A percentile compares a stretch with the other conserved stretches of the same genome.
These are phyloP conservation scores for Amia ocellicauda DNA, from an alignment of 2,113 vertebrate genomes.

Conservation along the genomic window DNA sequence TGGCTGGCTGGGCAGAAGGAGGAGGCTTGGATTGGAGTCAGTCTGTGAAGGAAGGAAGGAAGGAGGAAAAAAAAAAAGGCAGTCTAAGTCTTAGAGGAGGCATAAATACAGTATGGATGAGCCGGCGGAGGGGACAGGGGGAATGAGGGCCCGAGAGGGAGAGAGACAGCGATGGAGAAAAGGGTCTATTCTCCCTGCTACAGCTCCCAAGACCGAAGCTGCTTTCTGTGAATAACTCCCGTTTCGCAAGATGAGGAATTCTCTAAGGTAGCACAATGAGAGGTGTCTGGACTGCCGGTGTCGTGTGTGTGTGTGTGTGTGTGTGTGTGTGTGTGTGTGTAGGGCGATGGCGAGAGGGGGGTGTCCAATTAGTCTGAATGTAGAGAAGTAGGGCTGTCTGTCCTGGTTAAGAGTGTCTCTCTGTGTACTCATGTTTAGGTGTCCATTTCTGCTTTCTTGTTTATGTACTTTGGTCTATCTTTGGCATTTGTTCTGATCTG, in stretches of 20 bases:
- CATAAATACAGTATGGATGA: conserved; percentile 39
- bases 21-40: conserved; percentile 12
- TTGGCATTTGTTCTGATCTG: too few species aligned
- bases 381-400: too few species aligned
- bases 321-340: conserved; percentile 13
- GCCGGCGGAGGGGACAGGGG: conserved; percentile 35
- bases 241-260: neutral
- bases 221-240: too few species aligned
- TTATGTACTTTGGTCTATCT: too few species aligned
- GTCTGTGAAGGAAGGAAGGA: conserved; percentile 2
- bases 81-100: conserved; percentile 40
- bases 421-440: too few species aligned
- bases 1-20: neutral
- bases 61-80: conserved; percentile 19
- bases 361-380: too few species aligned
- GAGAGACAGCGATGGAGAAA: conserved; percentile 20
- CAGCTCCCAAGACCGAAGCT: neutral
- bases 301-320: neutral
- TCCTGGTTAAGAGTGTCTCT: too few species aligned
- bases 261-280: neutral
- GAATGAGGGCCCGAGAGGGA: conserved; percentile 50
- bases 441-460: too few species aligned
- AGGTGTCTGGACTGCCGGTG: neutral
- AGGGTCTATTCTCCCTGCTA: neutral
- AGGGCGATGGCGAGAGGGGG: neutral